phyloP scores from a whole-genome alignment of 2,888 invertebrate species.

The Drosophila setosimentum region DNA sequence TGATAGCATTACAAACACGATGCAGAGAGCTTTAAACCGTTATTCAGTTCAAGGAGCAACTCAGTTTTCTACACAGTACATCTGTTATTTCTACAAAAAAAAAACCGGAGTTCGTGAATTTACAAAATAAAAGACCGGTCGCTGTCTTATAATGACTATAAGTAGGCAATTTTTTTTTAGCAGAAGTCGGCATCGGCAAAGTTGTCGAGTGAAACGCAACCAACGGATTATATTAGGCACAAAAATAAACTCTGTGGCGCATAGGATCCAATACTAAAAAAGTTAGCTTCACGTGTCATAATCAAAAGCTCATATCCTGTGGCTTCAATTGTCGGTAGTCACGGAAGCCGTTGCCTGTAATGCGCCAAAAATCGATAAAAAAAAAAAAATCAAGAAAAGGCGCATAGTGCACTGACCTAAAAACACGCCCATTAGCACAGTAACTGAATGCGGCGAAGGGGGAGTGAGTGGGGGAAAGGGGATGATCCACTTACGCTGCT shows the following conservation, averaged over 20 bases:
- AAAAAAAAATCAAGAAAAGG: constrained; percentile 32
- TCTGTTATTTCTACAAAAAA: not conserved
- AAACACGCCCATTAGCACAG: constrained; percentile 50
- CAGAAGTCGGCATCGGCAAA: not conserved
- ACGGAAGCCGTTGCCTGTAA: constrained; percentile 54
- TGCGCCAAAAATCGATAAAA: constrained; percentile 64
- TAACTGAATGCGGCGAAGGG: not conserved
- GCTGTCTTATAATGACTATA: not conserved
- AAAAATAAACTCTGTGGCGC: not conserved
- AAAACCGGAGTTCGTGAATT: no score
- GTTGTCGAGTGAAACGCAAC: not conserved
- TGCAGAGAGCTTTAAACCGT: not conserved
- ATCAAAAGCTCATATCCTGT: constrained; percentile 77
- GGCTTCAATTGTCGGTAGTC: constrained; percentile 68
- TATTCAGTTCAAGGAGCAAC: not conserved
- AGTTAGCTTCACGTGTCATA: constrained; percentile 66
- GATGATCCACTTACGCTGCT: constrained; percentile 80
- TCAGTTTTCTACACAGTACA: not conserved
- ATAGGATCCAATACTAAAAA: constrained; percentile 26
- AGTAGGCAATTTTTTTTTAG: not conserved
- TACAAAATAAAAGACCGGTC: not conserved
- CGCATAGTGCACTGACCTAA: constrained; percentile 74
- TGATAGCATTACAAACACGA: not conserved
- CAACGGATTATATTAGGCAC: not conserved
- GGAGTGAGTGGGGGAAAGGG: not conserved